Percentiles rank a stretch among this genome's conserved stretches.
Evolutionary conservation across 2,113 vertebrate species (phyloP).

Genomic region (Corythornis vintsioides): DNA sequence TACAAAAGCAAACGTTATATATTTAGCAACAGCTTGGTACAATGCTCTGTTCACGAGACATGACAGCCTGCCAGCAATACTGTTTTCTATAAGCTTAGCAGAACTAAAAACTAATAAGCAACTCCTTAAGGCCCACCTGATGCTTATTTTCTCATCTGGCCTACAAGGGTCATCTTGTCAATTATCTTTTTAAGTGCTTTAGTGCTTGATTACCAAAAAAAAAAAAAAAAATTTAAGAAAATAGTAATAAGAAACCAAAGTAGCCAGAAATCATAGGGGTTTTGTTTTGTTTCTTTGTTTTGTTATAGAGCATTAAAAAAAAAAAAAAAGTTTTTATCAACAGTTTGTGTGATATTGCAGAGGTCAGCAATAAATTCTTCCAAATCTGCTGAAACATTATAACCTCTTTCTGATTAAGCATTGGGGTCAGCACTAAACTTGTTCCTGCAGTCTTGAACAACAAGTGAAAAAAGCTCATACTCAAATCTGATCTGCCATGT

Average conservation of each 20-base stretch:
- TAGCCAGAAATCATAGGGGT: background rate
- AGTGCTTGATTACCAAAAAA: background rate
- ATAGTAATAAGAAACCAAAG: background rate
- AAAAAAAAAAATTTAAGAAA: background rate
- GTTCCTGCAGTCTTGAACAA: background rate
- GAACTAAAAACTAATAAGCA: background rate
- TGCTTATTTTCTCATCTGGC: background rate
- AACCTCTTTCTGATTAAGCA: background rate
- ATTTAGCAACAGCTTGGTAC: background rate
- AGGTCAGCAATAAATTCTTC: background rate
- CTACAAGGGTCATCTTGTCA: background rate
- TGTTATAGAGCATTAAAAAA: background rate
- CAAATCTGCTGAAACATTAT: background rate
- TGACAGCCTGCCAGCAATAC: background rate
- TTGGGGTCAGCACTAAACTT: background rate
- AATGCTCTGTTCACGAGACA: background rate
- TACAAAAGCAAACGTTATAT: background rate
- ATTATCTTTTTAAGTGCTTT: background rate
- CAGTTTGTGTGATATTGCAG: background rate
- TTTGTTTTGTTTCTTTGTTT: background rate
- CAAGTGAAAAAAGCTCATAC: background rate
- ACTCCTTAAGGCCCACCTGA: background rate
- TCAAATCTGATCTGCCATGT: background rate
- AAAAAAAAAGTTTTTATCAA: background rate
- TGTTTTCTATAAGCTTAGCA: background rate